These are phyloP conservation scores for Meandrina meandrites DNA, from an alignment of 92 coral and sea anemone species.

Conservation along the genomic window DNA sequence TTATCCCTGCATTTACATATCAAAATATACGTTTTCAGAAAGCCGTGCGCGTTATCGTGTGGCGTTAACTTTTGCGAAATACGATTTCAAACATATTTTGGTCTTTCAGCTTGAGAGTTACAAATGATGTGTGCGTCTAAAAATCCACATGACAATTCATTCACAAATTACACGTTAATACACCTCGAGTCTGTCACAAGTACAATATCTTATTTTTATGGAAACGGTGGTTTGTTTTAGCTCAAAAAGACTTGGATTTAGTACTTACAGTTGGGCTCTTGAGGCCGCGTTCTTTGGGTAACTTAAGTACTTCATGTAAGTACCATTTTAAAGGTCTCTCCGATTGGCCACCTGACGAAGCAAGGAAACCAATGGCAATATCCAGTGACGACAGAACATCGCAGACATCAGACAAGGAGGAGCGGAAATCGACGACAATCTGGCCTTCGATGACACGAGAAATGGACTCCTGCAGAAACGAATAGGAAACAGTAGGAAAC, in stretches of 20 bases:
- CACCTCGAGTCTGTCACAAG: too few relatives aligned
- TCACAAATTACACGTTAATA: too few relatives aligned
- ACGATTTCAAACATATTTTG: too few relatives aligned
- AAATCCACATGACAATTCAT: too few relatives aligned
- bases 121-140: too few relatives aligned
- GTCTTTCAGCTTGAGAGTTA: too few relatives aligned
- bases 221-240: neutral
- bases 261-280: conserved; percentile 67
- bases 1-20: too few relatives aligned
- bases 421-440: conserved; percentile 57
- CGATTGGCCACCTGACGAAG: conserved; percentile 75
- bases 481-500: neutral
- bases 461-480: conserved; percentile 15
- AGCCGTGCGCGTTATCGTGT: too few relatives aligned
- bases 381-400: conserved; percentile 76
- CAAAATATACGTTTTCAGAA: too few relatives aligned
- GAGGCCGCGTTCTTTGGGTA: conserved; percentile 67
- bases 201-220: too few relatives aligned
- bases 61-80: too few relatives aligned
- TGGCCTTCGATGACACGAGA: conserved; percentile 38
- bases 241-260: neutral
- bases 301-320: conserved; percentile 61
- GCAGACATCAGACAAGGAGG: conserved; percentile 64
- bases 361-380: conserved; percentile 81
- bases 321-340: conserved; percentile 63